phyloP scores from a whole-genome alignment of 2,113 vertebrate genomes.

The Oncorhynchus nerka region DNA sequence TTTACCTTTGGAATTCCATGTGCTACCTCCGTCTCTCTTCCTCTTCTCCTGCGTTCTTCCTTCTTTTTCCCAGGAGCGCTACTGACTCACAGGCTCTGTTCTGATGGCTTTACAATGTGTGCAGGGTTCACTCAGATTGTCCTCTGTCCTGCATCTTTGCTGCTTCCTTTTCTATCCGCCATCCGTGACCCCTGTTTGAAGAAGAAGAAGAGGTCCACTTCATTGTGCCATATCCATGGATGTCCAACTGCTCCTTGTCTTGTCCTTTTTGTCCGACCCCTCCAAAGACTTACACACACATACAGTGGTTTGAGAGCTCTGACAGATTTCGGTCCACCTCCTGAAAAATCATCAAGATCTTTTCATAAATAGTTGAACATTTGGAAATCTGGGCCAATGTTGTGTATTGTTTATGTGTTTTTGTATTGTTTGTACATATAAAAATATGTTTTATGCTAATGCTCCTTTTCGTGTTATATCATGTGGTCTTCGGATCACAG shows the following conservation, averaged over 20 bases:
- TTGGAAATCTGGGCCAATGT: not conserved
- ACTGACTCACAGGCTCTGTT: slow-evolving; percentile 55
- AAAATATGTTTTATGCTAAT: not conserved
- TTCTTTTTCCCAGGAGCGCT: slow-evolving; percentile 68
- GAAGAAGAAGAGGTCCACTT: no score
- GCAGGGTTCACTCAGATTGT: slow-evolving; percentile 30
- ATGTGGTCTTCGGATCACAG: not conserved
- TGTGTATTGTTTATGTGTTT: not conserved
- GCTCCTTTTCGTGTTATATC: not conserved
- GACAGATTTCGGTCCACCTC: not conserved
- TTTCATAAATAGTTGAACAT: not conserved
- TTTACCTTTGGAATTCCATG: slow-evolving; percentile 69
- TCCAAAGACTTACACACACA: no score
- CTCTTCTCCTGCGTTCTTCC: slow-evolving; percentile 66
- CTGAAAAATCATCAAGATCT: not conserved
- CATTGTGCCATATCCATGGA: no score
- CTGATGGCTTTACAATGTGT: slow-evolving; percentile 71
- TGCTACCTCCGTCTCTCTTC: slow-evolving; percentile 52
- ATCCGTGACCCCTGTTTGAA: not conserved
- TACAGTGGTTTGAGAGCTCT: no score
- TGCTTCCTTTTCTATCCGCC: not conserved
- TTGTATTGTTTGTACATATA: not conserved
- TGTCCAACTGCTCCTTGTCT: no score
- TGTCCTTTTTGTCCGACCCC: no score
- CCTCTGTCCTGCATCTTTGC: slow-evolving; percentile 3